A percentile compares a stretch with the other conserved stretches of the same genome.
Conservation (phyloP, 2,113 vertebrate genomes). For the Oceanites oceanicus region DNA sequence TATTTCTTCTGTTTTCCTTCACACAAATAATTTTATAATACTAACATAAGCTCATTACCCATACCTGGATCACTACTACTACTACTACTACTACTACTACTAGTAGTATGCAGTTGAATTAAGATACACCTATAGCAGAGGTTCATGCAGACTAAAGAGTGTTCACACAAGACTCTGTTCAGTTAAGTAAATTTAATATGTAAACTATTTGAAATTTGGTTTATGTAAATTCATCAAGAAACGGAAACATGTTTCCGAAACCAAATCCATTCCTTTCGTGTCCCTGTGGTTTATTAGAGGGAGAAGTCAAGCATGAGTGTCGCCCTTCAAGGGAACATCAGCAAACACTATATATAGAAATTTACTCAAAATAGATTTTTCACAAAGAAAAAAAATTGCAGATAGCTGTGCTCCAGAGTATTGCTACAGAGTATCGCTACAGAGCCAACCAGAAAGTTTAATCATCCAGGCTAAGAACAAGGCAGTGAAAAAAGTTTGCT, state of each 20-base stretch:
- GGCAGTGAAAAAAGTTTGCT: not conserved
- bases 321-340: not conserved
- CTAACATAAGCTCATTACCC: not conserved
- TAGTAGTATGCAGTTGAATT: not conserved
- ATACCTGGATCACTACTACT: not conserved
- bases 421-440: not conserved
- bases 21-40: not conserved
- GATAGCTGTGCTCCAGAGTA: not conserved
- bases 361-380: not conserved
- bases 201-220: not conserved
- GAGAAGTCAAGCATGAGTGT: not conserved
- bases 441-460: not conserved
- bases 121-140: not conserved
- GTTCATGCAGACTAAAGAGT: not conserved
- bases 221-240: not conserved
- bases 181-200: not conserved
- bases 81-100: too few relatives aligned
- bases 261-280: not conserved
- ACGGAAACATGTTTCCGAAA: not conserved
- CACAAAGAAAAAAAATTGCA: not conserved
- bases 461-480: not conserved
- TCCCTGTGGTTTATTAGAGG: not conserved
- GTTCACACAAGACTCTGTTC: not conserved
- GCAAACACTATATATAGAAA: not conserved
- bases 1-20: not conserved